These are phyloP conservation scores for Vollenhovia emeryi DNA, from an alignment of 1,140 invertebrate species.

Conservation along the genomic window DNA sequence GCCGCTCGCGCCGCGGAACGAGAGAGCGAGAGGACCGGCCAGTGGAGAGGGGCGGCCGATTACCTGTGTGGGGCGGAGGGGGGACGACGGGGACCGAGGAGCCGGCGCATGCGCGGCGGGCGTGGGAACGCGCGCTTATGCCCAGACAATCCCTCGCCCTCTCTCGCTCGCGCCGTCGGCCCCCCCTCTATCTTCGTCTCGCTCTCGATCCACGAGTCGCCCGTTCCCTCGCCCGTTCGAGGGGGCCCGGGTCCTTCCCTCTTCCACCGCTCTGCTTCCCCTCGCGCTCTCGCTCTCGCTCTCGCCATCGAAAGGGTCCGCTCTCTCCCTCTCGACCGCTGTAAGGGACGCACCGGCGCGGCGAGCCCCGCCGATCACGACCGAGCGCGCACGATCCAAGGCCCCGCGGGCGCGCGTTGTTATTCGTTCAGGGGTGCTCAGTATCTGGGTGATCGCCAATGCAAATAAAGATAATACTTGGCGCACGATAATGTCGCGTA, in stretches of 20 bases:
- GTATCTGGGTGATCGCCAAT: constrained; percentile 72
- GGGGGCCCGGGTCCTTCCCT: constrained; percentile 48
- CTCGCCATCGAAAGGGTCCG: constrained; percentile 37
- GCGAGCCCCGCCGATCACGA: constrained; percentile 73
- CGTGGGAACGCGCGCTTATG: constrained; percentile 83
- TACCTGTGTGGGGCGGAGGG: constrained; percentile 68
- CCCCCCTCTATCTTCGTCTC: constrained; percentile 4
- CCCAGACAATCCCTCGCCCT: constrained; percentile 69
- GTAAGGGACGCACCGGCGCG: constrained; percentile 58
- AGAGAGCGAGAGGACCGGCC: constrained; percentile 50
- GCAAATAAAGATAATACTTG: constrained; percentile 59
- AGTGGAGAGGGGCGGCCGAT: constrained; percentile 65
- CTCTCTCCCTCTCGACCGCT: constrained; percentile 6
- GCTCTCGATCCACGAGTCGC: neutral
- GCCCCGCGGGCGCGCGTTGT: constrained; percentile 72
- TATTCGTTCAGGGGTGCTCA: constrained; percentile 77
- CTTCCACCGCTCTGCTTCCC: neutral
- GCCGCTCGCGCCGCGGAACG: neutral
- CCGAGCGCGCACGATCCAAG: constrained; percentile 74
- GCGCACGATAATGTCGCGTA: constrained; percentile 30
- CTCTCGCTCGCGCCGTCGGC: constrained; percentile 48
- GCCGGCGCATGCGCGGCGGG: constrained; percentile 79
- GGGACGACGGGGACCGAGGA: constrained; percentile 72
- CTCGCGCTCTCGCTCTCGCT: neutral
- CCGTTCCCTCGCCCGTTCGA: constrained; percentile 33